Base-by-base conservation (phyloP, 2,888 invertebrate species). In the Orchesella flavescens region DNA sequence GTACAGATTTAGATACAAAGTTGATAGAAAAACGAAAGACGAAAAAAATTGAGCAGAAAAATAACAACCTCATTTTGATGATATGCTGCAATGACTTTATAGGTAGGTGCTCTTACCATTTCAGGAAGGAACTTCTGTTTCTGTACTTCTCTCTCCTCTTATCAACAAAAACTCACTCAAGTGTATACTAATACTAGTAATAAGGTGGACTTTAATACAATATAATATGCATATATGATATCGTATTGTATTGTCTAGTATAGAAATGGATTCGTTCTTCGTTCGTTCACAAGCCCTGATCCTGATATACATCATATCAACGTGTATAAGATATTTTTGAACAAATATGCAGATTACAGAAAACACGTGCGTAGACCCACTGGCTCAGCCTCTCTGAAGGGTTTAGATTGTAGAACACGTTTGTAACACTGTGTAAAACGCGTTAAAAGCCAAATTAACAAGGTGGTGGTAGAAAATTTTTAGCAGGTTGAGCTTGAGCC, bases 71-170 rank as follows among this genome's bases (percentile, higher is more conserved):
- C 73, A 73, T 53, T 73, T 73, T 44, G 73, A 73, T 44, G 73
- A 73, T 23, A 73, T 75, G 75, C 75, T 75, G 75, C 75, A 65
- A 63, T 75, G 75, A 65, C 34, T 75, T 75, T 75, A 21, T 75
- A 53, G 63, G 63, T 65, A 65, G 10, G 15, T 34, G 43, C 63
- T 63, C 21, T n/a, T n/a, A n/a, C n/a, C n/a, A n/a, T n/a, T 75
- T 75, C 75, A 75, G 75, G 75, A 75, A 75, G 75, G 75, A 75
- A 75, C 63, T 65, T 73, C 21, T 68, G 44, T 68, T 44, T 44
- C 44, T 44, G 44, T 44, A 44, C 44, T 12, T 49, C 49, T 7
- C 49, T 15, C 12, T 49, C 49, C 12, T n/a, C 12, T 15, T n/a
- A 49, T 49, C 12, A n/a, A 44, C 7, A 7, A 44, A 49, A 49